Conservation (phyloP, 2,113 vertebrate species). For the Desmodus rotundus region DNA sequence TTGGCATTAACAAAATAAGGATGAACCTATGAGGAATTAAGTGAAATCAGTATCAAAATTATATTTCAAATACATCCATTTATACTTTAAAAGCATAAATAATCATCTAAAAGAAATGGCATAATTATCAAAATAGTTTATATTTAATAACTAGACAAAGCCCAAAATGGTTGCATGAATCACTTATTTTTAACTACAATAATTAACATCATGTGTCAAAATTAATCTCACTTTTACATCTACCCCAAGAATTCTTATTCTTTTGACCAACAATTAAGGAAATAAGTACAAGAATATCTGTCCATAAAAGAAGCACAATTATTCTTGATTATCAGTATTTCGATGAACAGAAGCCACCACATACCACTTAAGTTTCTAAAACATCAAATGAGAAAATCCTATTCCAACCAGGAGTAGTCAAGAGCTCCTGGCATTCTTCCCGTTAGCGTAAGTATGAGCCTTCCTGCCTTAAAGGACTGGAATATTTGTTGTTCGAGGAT, state of each 20-base stretch:
- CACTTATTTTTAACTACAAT: neutral
- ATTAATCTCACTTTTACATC: neutral
- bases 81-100: neutral
- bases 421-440: neutral
- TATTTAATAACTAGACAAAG: neutral
- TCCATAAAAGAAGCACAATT: neutral
- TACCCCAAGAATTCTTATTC: neutral
- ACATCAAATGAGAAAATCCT: neutral
- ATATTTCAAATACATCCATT: neutral
- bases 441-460: neutral
- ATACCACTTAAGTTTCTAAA: neutral
- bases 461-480: neutral
- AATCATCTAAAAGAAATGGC: neutral
- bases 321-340: neutral
- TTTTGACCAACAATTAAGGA: neutral
- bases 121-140: neutral
- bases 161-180: neutral
- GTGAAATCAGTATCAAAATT: neutral
- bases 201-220: slow-evolving; percentile 12
- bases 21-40: neutral
- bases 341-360: neutral
- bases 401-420: neutral
- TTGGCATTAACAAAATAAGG: slow-evolving; percentile 13
- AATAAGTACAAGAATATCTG: neutral
- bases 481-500: neutral